phyloP scores from a whole-genome alignment of 1,140 invertebrate species.

The Bombyx mori region DNA sequence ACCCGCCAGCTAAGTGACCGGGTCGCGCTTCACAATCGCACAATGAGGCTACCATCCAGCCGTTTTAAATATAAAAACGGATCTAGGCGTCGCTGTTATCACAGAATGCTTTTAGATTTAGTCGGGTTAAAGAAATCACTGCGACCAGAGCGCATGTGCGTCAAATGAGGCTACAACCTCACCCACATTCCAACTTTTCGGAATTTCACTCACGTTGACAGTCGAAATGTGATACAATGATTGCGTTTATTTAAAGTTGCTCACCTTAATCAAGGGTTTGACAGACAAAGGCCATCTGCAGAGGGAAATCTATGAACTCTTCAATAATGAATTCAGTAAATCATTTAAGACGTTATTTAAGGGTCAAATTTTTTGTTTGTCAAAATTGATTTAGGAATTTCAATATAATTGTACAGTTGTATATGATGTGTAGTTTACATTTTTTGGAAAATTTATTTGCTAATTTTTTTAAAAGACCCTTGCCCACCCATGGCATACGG shows the following conservation, averaged over 20 bases:
- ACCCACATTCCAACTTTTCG: slow-evolving; percentile 60
- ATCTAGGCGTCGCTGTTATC: slow-evolving; percentile 16
- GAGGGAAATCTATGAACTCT: too few relatives aligned
- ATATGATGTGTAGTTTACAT: too few relatives aligned
- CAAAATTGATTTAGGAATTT: too few relatives aligned
- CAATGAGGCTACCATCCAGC: slow-evolving; percentile 53
- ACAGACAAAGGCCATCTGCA: too few relatives aligned
- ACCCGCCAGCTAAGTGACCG: slow-evolving; percentile 56
- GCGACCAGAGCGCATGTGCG: slow-evolving; percentile 52
- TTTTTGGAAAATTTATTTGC: too few relatives aligned
- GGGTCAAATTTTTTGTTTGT: too few relatives aligned
- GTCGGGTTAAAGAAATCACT: slow-evolving; percentile 44
- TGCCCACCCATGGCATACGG: too few relatives aligned
- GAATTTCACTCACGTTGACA: slow-evolving; percentile 61
- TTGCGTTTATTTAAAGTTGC: slow-evolving; percentile 14
- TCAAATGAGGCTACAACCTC: slow-evolving; percentile 50
- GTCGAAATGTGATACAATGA: slow-evolving; percentile 31
- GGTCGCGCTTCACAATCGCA: slow-evolving; percentile 45
- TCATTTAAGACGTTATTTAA: too few relatives aligned
- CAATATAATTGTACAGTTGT: too few relatives aligned
- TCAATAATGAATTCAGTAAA: too few relatives aligned
- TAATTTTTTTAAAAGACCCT: too few relatives aligned
- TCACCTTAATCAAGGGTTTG: too few relatives aligned
- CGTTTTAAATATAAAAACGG: slow-evolving; percentile 36
- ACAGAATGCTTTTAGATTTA: slow-evolving; percentile 28